A percentile compares a stretch with the other conserved stretches of the same genome.
Evolutionary conservation across 1,140 invertebrate genomes (phyloP).

Genomic region (Drosophila pseudoobscura): DNA sequence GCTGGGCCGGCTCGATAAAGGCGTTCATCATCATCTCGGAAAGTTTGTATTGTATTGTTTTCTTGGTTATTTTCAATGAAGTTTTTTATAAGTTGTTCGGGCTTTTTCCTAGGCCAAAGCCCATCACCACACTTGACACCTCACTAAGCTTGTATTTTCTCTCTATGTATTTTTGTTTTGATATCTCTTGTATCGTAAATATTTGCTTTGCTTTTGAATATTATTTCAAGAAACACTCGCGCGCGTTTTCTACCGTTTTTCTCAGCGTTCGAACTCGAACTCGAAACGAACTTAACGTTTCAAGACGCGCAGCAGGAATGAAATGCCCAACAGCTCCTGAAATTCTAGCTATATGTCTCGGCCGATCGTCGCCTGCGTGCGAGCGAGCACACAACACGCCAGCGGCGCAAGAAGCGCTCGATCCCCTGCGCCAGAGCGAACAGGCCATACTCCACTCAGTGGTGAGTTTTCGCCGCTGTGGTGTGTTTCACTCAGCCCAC

Average conservation of each 20-base stretch:
- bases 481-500: slow-evolving; percentile 34
- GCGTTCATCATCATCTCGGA: slow-evolving; percentile 87
- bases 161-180: slow-evolving; percentile 18
- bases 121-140: slow-evolving; percentile 52
- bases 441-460: neutral
- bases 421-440: slow-evolving; percentile 10
- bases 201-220: slow-evolving; percentile 12
- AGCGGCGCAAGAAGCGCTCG: neutral
- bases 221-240: slow-evolving; percentile 29
- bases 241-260: slow-evolving; percentile 39
- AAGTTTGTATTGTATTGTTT: slow-evolving; percentile 11
- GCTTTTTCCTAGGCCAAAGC: slow-evolving; percentile 43
- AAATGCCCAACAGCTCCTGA: slow-evolving; percentile 56
- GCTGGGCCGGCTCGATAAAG: slow-evolving; percentile 88
- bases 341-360: slow-evolving; percentile 39
- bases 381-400: slow-evolving; percentile 4
- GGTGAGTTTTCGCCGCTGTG: slow-evolving; percentile 23
- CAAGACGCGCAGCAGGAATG: slow-evolving; percentile 82
- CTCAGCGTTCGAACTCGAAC: slow-evolving; percentile 49
- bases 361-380: slow-evolving; percentile 27
- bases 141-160: slow-evolving; percentile 32
- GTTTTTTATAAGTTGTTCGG: slow-evolving; percentile 25
- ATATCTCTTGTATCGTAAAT: slow-evolving; percentile 8
- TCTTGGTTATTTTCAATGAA: slow-evolving; percentile 16
- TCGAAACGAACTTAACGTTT: slow-evolving; percentile 71